These are phyloP conservation scores for Mamestra configurata DNA, from an alignment of 1,140 invertebrate genomes.

Conservation along the genomic window DNA sequence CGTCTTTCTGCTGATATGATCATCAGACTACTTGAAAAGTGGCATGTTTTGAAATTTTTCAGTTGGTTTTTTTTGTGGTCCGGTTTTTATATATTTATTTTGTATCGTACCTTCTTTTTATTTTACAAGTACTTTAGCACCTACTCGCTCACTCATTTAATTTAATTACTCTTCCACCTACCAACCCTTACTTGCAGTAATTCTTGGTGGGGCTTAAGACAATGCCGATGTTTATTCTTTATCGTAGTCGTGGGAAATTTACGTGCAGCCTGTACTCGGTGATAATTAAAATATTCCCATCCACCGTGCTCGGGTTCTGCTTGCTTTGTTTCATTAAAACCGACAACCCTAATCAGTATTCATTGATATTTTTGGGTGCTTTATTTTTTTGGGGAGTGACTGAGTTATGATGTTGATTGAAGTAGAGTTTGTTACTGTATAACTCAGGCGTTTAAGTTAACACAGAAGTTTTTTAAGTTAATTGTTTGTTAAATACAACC, in stretches of 20 bases:
- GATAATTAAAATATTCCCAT: conserved; percentile 86
- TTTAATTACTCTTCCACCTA: conserved; percentile 26
- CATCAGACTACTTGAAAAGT: no score
- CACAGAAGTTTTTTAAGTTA: no score
- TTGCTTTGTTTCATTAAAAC: conserved; percentile 76
- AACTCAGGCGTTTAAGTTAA: no score
- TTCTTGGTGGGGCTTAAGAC: conserved; percentile 81
- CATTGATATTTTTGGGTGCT: conserved; percentile 50
- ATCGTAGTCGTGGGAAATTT: conserved; percentile 87
- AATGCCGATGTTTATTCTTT: conserved; percentile 86
- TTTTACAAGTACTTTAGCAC: no score
- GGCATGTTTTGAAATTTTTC: no score
- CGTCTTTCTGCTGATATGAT: no score
- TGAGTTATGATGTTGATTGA: conserved; percentile 5
- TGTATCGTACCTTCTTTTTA: not conserved
- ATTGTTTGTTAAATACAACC: no score
- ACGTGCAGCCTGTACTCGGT: conserved; percentile 62
- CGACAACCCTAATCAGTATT: conserved; percentile 61
- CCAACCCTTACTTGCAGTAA: conserved; percentile 75
- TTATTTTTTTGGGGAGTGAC: not conserved
- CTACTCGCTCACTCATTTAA: not conserved
- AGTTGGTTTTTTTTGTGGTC: no score
- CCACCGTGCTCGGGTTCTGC: conserved; percentile 56
- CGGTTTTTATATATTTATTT: not conserved
- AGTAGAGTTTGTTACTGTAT: not conserved